phyloP scores from a whole-genome alignment of 2,113 vertebrate species.

The Craseonycteris thonglongyai region DNA sequence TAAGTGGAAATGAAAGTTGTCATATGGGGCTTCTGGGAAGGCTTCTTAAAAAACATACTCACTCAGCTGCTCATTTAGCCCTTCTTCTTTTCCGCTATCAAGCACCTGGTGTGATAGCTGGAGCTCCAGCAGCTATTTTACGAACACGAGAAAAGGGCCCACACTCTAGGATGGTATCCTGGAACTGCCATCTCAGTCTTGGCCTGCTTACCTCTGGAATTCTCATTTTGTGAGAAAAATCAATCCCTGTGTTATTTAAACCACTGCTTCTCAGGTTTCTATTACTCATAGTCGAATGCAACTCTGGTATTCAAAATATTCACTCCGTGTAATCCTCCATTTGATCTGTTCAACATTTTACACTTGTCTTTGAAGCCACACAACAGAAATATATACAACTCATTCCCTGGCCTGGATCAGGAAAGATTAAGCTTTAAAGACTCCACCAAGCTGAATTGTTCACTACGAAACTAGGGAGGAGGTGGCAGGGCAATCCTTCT shows the following conservation, averaged over 20 bases:
- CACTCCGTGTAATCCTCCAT: neutral
- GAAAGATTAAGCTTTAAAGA: neutral
- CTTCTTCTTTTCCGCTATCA: neutral
- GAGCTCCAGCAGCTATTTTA: neutral
- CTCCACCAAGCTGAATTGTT: neutral
- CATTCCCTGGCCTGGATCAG: neutral
- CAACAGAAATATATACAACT: neutral
- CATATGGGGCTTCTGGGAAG: neutral
- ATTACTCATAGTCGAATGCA: slow-evolving; percentile 22
- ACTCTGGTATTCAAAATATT: slow-evolving; percentile 46
- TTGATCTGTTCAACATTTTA: slow-evolving; percentile 24
- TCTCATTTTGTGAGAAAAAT: neutral
- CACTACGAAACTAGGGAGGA: neutral
- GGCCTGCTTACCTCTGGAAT: neutral
- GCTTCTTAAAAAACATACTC: neutral
- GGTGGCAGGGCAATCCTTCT: neutral
- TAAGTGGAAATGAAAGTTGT: neutral
- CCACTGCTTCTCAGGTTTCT: slow-evolving; percentile 7
- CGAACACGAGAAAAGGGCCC: neutral
- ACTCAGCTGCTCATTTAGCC: neutral
- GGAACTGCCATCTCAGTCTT: neutral
- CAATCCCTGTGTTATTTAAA: slow-evolving; percentile 23
- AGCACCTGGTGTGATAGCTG: neutral
- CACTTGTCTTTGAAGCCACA: neutral
- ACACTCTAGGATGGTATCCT: neutral